phyloP scores from a whole-genome alignment of 2,797 vertebrate species.

The Karalla daura region DNA sequence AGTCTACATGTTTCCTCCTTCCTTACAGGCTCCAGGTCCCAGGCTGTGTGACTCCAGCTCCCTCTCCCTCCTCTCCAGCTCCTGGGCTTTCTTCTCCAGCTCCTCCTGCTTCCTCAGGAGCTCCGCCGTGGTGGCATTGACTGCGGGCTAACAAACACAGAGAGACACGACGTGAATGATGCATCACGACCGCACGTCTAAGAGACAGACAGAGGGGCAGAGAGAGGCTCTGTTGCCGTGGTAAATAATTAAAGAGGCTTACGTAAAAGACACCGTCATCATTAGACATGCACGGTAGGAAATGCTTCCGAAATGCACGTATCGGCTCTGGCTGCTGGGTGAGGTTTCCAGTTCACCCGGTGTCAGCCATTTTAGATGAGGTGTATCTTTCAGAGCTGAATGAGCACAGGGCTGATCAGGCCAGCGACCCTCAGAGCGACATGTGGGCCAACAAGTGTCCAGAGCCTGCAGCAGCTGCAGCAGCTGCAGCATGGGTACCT shows the following conservation, averaged over 20 bases:
- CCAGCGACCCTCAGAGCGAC: not conserved
- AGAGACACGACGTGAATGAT: conserved; percentile 6
- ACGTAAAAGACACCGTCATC: not conserved
- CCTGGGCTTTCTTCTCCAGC: conserved; percentile 92
- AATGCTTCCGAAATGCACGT: conserved; percentile 2
- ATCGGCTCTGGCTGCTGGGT: not conserved
- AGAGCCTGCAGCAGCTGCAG: no score
- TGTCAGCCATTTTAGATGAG: not conserved
- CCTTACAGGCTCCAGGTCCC: conserved; percentile 84
- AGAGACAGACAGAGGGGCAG: conserved; percentile 2
- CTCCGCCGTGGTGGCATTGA: conserved; percentile 86
- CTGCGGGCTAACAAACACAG: conserved; percentile 63
- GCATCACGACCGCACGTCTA: conserved; percentile 10
- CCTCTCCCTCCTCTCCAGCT: conserved; percentile 92
- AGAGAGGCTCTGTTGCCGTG: not conserved
- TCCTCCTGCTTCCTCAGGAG: conserved; percentile 94
- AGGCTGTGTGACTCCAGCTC: conserved; percentile 90
- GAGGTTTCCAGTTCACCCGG: not conserved
- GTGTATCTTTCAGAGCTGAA: no score
- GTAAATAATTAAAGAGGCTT: conserved; percentile 29
- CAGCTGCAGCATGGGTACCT: conserved; percentile 80
- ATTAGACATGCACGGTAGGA: not conserved
- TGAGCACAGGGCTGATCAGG: no score
- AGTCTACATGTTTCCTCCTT: not conserved
- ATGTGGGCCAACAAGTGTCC: not conserved